Conservation (phyloP, 2,888 invertebrate species). For the Glaucopsyche alexis region DNA sequence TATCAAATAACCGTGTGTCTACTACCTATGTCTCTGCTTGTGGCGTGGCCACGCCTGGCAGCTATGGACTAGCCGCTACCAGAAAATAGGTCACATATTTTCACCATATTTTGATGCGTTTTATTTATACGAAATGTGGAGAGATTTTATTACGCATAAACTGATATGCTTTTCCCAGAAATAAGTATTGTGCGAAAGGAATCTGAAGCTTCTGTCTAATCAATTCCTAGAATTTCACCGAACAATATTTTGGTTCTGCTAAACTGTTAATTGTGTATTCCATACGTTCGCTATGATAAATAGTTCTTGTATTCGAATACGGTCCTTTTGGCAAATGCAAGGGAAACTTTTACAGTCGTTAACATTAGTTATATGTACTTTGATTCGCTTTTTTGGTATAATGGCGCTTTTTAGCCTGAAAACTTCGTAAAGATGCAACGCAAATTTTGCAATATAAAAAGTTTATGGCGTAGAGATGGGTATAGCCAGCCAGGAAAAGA, state of each 20-base stretch:
- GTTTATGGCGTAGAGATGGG: neutral
- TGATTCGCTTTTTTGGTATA: slow-evolving; percentile 6
- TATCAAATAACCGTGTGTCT: too few species aligned
- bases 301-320: slow-evolving; percentile 7
- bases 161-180: neutral
- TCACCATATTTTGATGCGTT: too few species aligned
- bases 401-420: neutral
- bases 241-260: neutral
- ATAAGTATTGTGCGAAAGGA: neutral
- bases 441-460: neutral
- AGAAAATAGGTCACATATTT: too few species aligned
- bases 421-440: neutral
- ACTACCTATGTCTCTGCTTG: too few species aligned
- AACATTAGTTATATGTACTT: slow-evolving; percentile 4
- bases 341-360: slow-evolving; percentile 14
- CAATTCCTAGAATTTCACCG: too few species aligned
- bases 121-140: too few species aligned
- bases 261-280: neutral
- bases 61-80: too few species aligned
- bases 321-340: slow-evolving; percentile 13
- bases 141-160: too few species aligned
- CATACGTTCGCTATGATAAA: slow-evolving; percentile 22
- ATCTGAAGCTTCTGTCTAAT: too few species aligned
- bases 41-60: too few species aligned
- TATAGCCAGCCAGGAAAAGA: neutral